These are phyloP conservation scores for Chaetodon auriga DNA, from an alignment of 2,113 vertebrate genomes.

Conservation along the genomic window DNA sequence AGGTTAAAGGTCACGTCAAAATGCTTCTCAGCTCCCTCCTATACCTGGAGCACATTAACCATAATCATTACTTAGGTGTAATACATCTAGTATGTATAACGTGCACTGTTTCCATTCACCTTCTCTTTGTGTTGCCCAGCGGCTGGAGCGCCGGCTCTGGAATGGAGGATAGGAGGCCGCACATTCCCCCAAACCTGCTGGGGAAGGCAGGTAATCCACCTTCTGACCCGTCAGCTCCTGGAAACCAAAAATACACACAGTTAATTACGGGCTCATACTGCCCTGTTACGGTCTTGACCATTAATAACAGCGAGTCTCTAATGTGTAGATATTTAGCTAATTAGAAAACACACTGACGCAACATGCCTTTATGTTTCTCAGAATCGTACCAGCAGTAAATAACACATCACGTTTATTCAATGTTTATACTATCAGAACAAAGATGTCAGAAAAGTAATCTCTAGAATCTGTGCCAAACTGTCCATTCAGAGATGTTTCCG, in stretches of 20 bases:
- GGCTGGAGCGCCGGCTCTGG: conserved; percentile 63
- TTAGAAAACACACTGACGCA: neutral
- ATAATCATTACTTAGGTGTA: neutral
- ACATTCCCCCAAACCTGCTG: conserved; percentile 51
- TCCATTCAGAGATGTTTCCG: too few species aligned
- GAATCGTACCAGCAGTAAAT: neutral
- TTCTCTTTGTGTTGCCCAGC: conserved; percentile 59
- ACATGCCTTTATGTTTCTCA: neutral
- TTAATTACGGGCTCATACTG: neutral
- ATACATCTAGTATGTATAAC: neutral
- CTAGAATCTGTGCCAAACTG: too few species aligned
- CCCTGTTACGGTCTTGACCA: neutral
- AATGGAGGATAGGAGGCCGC: conserved; percentile 47
- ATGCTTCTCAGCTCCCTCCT: neutral
- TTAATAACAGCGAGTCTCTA: neutral
- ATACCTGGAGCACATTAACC: neutral
- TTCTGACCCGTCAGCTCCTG: conserved; percentile 63
- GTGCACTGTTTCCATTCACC: conserved; percentile 29
- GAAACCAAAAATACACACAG: neutral
- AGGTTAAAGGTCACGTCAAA: neutral
- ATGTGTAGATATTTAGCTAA: neutral
- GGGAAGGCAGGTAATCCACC: conserved; percentile 44
- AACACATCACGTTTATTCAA: too few species aligned
- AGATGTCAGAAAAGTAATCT: too few species aligned
- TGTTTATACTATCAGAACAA: neutral